Evolutionary conservation across 2,888 invertebrate genomes (phyloP).

Genomic region (Leuctra nigra): DNA sequence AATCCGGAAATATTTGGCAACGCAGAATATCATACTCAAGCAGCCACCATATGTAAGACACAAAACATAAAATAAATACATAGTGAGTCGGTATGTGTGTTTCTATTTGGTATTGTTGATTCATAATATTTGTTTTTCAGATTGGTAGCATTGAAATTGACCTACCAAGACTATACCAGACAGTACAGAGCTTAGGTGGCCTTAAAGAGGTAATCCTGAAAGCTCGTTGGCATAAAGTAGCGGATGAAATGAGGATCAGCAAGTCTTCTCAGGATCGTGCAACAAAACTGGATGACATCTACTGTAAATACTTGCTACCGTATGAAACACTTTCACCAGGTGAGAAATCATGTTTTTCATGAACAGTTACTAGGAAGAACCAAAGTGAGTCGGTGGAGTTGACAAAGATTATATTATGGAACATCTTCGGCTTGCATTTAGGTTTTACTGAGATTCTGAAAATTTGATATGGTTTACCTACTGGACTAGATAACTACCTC

Average conservation of each 20-base stretch:
- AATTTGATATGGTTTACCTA: too few species aligned
- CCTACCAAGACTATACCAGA: constrained; percentile 74
- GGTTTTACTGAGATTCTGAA: too few species aligned
- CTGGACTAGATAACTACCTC: too few species aligned
- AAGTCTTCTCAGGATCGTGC: constrained; percentile 72
- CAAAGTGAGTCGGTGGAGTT: too few species aligned
- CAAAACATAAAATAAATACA: too few species aligned
- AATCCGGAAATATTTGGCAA: constrained; percentile 72
- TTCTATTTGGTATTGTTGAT: too few species aligned
- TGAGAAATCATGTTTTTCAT: too few species aligned
- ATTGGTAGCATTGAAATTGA: constrained; percentile 90
- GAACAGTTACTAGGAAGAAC: too few species aligned
- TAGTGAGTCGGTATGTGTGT: not conserved
- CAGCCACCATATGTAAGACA: constrained; percentile 74
- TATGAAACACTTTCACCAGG: constrained; percentile 76
- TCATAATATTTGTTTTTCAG: constrained; percentile 40
- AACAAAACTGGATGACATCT: constrained; percentile 79
- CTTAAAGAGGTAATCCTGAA: constrained; percentile 80
- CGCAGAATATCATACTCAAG: constrained; percentile 65
- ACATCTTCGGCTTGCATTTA: too few species aligned
- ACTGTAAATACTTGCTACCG: constrained; percentile 83
- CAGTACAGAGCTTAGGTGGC: constrained; percentile 80
- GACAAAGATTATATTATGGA: too few species aligned
- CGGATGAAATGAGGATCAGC: constrained; percentile 80
- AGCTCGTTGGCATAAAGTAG: constrained; percentile 82